Base-by-base conservation (phyloP, 2,113 vertebrate species). In the Cyprinodon tularosa region DNA sequence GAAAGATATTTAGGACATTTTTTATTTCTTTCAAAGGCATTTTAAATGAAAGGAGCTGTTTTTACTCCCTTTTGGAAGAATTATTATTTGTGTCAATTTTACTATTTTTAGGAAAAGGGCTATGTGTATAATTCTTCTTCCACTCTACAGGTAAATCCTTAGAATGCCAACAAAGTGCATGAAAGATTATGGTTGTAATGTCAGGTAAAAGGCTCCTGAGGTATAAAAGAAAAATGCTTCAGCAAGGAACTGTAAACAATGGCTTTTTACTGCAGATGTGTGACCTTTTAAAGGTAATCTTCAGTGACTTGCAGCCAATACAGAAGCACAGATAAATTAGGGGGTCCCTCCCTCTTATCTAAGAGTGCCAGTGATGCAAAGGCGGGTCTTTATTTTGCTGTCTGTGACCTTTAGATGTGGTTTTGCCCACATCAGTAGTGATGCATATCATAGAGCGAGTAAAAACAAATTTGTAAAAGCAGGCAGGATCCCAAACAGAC, bases 401-500 rank as follows among this genome's bases (percentile, higher is more conserved):
- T 81, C 76, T 50, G 17, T 89, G 89, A 90, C 90, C 89, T 93
- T 93, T 91, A 85, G 76, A 76, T 62, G 68, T 71, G 81, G 76
- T 37, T 72, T 63, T 72, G 73, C 72, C 84, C 72, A 79, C 83
- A 82, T 74, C 80, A 80, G 76, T 81, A 65, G 80, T 84, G 73
- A 81, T 79, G 73, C 88, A 81, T 80, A 85, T 71, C 74, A 47
- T 29, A 53, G 73, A 72, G 70, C 66, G 68, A 71, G 68, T 42
- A 75, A 64, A 72, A 78, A 70, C 68, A 78, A 15, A 20, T 57
- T 57, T 57, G n/a, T 57, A 69, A 57, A 72, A 69, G 60, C 77
- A 80, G 64, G 68, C 71, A 80, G 90, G 67, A 84, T 50, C 78
- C 39, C 71, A 63, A 81, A 78, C 74, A 82, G 76, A 53, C n/a